A percentile compares a stretch with the other conserved stretches of the same genome.
These are phyloP conservation scores for Entomobrya proxima DNA, from an alignment of 2,888 invertebrate genomes.

Conservation along the genomic window DNA sequence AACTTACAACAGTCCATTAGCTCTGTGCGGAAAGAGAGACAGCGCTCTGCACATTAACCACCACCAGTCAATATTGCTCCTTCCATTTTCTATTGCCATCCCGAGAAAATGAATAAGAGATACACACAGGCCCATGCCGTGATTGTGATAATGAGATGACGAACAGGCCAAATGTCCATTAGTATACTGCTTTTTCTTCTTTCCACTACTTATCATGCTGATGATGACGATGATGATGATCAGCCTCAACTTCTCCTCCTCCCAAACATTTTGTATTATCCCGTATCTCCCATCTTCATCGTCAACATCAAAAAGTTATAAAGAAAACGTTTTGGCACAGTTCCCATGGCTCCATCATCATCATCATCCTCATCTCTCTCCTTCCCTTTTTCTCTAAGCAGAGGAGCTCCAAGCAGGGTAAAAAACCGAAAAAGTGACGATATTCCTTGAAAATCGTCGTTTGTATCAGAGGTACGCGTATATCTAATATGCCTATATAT, in stretches of 20 bases:
- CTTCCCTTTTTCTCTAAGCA: no score
- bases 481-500: neutral
- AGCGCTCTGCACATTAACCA: neutral
- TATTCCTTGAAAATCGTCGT: neutral
- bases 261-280: constrained; percentile 39
- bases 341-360: constrained; percentile 69
- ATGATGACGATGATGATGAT: neutral
- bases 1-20: constrained; percentile 6
- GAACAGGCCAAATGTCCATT: constrained; percentile 67
- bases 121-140: neutral
- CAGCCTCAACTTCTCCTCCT: neutral
- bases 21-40: no score
- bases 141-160: constrained; percentile 51
- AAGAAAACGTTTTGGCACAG: constrained; percentile 63
- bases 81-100: neutral
- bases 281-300: constrained; percentile 22
- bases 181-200: constrained; percentile 40
- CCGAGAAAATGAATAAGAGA: neutral
- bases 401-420: constrained; percentile 12
- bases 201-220: neutral
- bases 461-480: neutral
- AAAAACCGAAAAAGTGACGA: constrained; percentile 20
- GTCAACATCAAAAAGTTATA: constrained; percentile 19
- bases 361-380: constrained; percentile 23
- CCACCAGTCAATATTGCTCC: neutral